A percentile compares a stretch with the other conserved stretches of the same genome.
Conservation (phyloP, 2,888 invertebrate genomes). For the Aphodius sticticus region DNA sequence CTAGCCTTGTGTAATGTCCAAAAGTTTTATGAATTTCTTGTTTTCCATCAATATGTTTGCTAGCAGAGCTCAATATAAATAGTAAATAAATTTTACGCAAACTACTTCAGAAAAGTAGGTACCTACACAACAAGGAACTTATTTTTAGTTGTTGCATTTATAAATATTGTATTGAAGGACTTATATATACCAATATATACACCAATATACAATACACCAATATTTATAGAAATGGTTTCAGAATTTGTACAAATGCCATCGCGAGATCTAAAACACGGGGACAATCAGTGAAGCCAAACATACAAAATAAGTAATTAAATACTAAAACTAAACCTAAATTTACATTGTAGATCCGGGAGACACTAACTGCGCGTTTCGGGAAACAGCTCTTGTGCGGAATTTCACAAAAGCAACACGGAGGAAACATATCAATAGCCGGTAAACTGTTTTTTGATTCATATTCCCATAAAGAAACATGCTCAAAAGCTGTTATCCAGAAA, state of each 20-base stretch:
- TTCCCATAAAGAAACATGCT: not conserved
- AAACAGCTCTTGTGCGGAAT: not conserved
- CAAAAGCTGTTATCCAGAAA: not conserved
- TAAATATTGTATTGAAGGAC: not conserved
- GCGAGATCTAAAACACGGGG: not conserved
- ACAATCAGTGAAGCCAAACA: not conserved
- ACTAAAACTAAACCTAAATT: not conserved
- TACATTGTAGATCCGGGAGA: not conserved
- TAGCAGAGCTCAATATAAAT: too few species aligned
- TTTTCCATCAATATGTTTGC: too few species aligned
- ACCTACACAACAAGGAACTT: too few species aligned
- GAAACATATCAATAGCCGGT: not conserved
- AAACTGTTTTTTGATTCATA: not conserved
- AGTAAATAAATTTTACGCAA: too few species aligned
- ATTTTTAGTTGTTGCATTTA: too few species aligned
- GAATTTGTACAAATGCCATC: not conserved
- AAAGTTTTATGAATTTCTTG: too few species aligned
- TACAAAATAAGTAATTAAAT: not conserved
- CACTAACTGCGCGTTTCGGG: not conserved
- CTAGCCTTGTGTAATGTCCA: too few species aligned
- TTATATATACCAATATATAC: not conserved
- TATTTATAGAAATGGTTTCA: not conserved
- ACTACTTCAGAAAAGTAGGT: too few species aligned
- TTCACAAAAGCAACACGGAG: not conserved
- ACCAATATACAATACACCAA: not conserved